Evolutionary conservation across 2,113 vertebrate genomes (phyloP).

Genomic region (Neomonachus schauinslandi): DNA sequence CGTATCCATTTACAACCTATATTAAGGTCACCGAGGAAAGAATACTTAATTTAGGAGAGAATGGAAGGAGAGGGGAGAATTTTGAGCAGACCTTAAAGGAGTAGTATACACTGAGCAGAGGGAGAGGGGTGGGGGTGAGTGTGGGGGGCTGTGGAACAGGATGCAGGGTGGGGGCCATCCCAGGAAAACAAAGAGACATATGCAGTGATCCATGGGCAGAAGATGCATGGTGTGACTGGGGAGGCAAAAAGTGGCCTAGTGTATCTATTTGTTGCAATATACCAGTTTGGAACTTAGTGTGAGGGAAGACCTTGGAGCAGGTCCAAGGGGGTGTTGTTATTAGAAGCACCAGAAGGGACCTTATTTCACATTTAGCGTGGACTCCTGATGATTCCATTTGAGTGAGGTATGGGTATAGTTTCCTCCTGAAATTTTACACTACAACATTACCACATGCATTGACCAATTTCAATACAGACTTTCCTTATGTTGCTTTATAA

Average conservation of each 20-base stretch:
- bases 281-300: slow-evolving; percentile 59
- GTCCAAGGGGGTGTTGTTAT: slow-evolving; percentile 53
- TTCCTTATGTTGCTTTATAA: slow-evolving; percentile 79
- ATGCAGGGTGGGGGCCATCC: background rate
- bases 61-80: background rate
- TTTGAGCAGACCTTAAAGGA: background rate
- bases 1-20: background rate
- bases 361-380: slow-evolving; percentile 65
- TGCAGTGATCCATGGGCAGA: background rate
- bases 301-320: slow-evolving; percentile 55
- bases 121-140: background rate
- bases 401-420: slow-evolving; percentile 69
- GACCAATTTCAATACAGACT: slow-evolving; percentile 66
- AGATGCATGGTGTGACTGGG: background rate
- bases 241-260: slow-evolving; percentile 31
- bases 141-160: background rate
- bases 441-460: slow-evolving; percentile 56
- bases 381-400: slow-evolving; percentile 61
- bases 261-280: slow-evolving; percentile 42
- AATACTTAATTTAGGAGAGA: background rate
- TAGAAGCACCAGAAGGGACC: slow-evolving; percentile 58
- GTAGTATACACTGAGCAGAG: background rate
- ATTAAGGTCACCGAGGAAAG: background rate
- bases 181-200: slow-evolving; percentile 36
- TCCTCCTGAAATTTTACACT: slow-evolving; percentile 65